Evolutionary conservation across 2,888 invertebrate genomes (phyloP).

Genomic region (Acronicta leporina): DNA sequence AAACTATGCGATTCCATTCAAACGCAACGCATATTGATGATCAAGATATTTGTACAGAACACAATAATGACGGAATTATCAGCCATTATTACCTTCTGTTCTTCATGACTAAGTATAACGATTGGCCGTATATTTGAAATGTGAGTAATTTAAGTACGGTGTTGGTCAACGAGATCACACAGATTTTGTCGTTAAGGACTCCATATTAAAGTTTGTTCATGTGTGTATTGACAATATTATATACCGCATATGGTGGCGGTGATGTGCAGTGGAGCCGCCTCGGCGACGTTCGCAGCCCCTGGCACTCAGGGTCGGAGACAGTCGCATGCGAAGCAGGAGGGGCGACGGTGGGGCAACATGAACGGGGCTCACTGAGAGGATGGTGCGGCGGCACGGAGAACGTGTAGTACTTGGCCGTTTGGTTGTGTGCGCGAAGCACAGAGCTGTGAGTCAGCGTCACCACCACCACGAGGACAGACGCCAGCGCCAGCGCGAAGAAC

Average conservation of each 20-base stretch:
- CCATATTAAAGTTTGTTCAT: slow-evolving; percentile 59
- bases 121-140: slow-evolving; percentile 13
- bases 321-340: slow-evolving; percentile 89
- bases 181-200: slow-evolving; percentile 64
- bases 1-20: slow-evolving; percentile 66
- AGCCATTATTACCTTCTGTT: slow-evolving; percentile 43
- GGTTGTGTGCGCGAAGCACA: slow-evolving; percentile 90
- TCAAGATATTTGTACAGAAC: slow-evolving; percentile 19
- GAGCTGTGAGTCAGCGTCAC: slow-evolving; percentile 93
- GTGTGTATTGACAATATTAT: slow-evolving; percentile 74
- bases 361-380: slow-evolving; percentile 90
- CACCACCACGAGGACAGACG: slow-evolving; percentile 93
- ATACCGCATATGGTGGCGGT: slow-evolving; percentile 81
- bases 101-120: slow-evolving; percentile 5
- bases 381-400: slow-evolving; percentile 90
- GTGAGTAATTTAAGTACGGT: slow-evolving; percentile 10
- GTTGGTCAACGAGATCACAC: slow-evolving; percentile 59
- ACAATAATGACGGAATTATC: slow-evolving; percentile 8
- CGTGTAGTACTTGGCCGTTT: slow-evolving; percentile 91
- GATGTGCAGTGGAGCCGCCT: slow-evolving; percentile 71
- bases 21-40: slow-evolving; percentile 35
- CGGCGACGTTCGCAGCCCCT: slow-evolving; percentile 88
- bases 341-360: slow-evolving; percentile 89
- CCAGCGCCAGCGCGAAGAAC: slow-evolving; percentile 92
- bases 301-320: slow-evolving; percentile 87